phyloP scores from a whole-genome alignment of 1,140 invertebrate species.

The Danaus plexippus region DNA sequence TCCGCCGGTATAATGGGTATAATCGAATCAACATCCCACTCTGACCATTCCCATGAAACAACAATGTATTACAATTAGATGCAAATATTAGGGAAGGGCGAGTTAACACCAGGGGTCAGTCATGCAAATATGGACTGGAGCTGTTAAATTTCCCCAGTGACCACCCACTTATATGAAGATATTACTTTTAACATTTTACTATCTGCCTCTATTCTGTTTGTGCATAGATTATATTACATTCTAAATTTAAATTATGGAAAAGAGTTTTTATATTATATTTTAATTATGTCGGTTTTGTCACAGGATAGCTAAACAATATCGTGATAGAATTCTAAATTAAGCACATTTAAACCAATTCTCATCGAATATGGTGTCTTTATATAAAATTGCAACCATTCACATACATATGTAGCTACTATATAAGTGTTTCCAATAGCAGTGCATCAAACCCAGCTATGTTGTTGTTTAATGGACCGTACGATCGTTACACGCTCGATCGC shows the following conservation, averaged over 20 bases:
- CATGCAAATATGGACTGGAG: slow-evolving; percentile 45
- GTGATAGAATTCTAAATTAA: too few relatives aligned
- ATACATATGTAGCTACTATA: too few relatives aligned
- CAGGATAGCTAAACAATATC: too few relatives aligned
- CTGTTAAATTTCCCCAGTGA: slow-evolving; percentile 57
- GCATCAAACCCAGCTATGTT: slow-evolving; percentile 47
- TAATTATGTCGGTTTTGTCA: too few relatives aligned
- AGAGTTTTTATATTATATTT: too few relatives aligned
- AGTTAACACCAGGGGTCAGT: slow-evolving; percentile 44
- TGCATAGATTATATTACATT: too few relatives aligned
- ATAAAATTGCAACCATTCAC: slow-evolving; percentile 15
- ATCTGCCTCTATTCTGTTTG: too few relatives aligned
- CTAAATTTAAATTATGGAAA: too few relatives aligned
- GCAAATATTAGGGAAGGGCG: slow-evolving; percentile 54
- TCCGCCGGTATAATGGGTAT: slow-evolving; percentile 13
- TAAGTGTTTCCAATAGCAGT: slow-evolving; percentile 28
- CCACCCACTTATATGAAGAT: slow-evolving; percentile 41
- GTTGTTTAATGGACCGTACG: slow-evolving; percentile 40
- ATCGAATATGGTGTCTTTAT: neutral
- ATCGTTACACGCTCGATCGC: slow-evolving; percentile 47
- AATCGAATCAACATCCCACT: slow-evolving; percentile 23
- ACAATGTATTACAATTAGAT: slow-evolving; percentile 64
- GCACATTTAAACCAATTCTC: too few relatives aligned
- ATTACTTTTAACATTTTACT: slow-evolving; percentile 27
- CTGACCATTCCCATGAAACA: slow-evolving; percentile 53